Evolutionary conservation across 2,797 vertebrate species (phyloP), one percentile per base, ranked within the genome.

Genomic region (Enteromius fasciolatus): DNA sequence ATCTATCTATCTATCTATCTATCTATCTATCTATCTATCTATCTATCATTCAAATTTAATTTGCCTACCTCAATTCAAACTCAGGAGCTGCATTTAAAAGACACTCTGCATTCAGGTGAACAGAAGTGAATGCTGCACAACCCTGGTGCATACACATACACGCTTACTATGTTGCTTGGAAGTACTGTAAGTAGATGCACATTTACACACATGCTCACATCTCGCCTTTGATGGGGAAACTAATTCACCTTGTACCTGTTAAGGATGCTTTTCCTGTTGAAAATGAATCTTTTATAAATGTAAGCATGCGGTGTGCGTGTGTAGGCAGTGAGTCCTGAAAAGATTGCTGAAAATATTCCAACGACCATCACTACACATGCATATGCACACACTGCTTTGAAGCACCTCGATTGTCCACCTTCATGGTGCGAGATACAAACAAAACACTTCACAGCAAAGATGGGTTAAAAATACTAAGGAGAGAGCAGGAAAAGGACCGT

Each of bases 311-410:
- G 12, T 25, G 12, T 61, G 23, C 25, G 10, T 44, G 41, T 70
- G 31, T 76, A 48, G 50, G 28, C 44, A 20, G 79, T 81, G 78
- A 73, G 50, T 69, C 33, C 82, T 83, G 80, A 89, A 87, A 89
- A 90, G 88, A 89, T 91, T 91, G 90, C 92, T 93, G 86, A 87
- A 90, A 92, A 87, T 89, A 86, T 76, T 89, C 85, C 78, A 33
- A 78, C 73, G 67, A 84, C 84, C 9, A 83, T 89, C 89, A 81
- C 78, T 88, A 33, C 25, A 23, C 14, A 23, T 72, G 61, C 57
- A 57, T 25, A 67, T 9, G 11, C 20, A 36, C 36, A 72, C 41
- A 63, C 44, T 52, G 1, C 44, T 57, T 23, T 54, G 61, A 85
- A 89, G 76, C 78, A 78, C 83, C 14, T 73, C 25, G 77, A 74